Evolutionary conservation across 2,113 vertebrate genomes (phyloP).

Genomic region (Saccopteryx bilineata): DNA sequence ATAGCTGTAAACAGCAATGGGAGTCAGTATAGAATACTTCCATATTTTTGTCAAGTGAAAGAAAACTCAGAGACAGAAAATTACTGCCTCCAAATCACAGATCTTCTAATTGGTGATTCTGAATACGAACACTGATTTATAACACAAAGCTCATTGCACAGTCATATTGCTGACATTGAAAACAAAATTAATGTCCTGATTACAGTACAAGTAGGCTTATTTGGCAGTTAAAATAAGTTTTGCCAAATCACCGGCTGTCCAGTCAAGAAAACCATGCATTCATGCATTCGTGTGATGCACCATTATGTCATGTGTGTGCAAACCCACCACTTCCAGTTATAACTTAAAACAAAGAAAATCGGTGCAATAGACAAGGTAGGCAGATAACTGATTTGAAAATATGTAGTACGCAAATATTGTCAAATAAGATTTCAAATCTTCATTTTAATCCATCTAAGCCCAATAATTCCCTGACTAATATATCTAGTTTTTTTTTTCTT

Average conservation of each 20-base stretch:
- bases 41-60: background rate
- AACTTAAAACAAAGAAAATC: background rate
- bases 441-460: background rate
- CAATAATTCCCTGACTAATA: background rate
- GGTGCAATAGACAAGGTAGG: background rate
- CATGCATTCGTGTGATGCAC: background rate
- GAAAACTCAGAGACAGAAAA: background rate
- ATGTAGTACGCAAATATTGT: background rate
- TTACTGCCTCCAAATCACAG: background rate
- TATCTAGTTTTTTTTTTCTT: background rate
- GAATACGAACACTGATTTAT: background rate
- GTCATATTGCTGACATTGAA: background rate
- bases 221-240: background rate
- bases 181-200: constrained; percentile 31
- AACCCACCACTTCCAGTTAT: background rate
- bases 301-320: background rate
- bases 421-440: background rate
- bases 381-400: background rate
- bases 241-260: background rate
- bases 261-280: background rate
- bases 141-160: constrained; percentile 1
- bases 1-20: background rate
- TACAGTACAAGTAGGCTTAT: rapidly evolving
- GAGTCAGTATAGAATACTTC: background rate
- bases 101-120: constrained; percentile 2